These are phyloP conservation scores for Choloepus didactylus DNA, from an alignment of 2,797 vertebrate species.

Conservation along the genomic window DNA sequence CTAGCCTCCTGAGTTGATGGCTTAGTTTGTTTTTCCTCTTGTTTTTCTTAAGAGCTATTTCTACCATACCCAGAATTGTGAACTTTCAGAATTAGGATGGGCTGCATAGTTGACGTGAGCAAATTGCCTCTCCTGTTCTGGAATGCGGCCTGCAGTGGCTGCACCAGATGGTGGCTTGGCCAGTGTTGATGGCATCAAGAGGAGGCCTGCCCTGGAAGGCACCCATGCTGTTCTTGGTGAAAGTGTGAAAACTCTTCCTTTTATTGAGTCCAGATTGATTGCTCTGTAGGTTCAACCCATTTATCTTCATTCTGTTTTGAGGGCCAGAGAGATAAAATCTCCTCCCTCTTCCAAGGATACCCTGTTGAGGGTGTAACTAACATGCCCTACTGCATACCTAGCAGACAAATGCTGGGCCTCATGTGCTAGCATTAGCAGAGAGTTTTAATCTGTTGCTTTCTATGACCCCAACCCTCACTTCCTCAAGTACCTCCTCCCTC, in stretches of 20 bases:
- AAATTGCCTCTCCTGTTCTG: too few relatives aligned
- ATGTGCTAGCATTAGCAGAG: not conserved
- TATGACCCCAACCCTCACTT: not conserved
- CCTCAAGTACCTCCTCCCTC: not conserved
- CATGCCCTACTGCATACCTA: fast-evolving
- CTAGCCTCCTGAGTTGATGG: not conserved
- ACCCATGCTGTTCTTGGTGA: not conserved
- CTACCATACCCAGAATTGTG: not conserved
- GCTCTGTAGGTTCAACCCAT: not conserved
- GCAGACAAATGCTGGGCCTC: fast-evolving
- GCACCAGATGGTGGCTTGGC: not conserved
- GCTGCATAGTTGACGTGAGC: too few relatives aligned
- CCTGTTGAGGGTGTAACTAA: not conserved
- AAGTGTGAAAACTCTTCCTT: not conserved
- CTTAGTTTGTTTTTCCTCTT: not conserved
- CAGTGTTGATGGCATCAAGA: not conserved
- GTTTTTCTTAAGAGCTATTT: not conserved
- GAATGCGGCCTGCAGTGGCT: too few relatives aligned
- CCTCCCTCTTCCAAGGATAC: fast-evolving
- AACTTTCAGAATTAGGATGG: not conserved
- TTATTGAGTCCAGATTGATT: not conserved
- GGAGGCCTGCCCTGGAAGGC: not conserved
- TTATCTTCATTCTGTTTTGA: not conserved
- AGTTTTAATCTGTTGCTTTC: not conserved
- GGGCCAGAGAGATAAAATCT: not conserved